phyloP scores from a whole-genome alignment of 2,888 invertebrate species.

The Lasiommata megera region DNA sequence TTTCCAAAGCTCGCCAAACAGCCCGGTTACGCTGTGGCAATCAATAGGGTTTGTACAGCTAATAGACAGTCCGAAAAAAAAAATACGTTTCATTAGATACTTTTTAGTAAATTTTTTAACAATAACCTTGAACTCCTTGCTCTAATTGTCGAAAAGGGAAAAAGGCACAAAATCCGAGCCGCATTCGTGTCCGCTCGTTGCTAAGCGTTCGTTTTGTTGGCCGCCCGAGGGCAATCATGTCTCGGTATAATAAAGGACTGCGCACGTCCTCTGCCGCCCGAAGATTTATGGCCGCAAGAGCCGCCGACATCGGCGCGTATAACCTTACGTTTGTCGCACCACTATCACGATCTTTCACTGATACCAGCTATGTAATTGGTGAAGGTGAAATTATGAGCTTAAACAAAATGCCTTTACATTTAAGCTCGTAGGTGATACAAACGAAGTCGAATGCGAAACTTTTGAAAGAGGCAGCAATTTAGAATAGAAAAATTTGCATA shows the following conservation, averaged over 20 bases:
- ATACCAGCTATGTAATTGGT: conserved; percentile 55
- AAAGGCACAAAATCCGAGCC: conserved; percentile 48
- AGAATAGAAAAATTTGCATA: background rate
- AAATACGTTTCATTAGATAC: too few species aligned
- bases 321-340: conserved; percentile 68
- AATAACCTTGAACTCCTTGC: conserved; percentile 24
- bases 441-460: too few species aligned
- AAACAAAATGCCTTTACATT: too few species aligned
- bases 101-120: conserved; percentile 18
- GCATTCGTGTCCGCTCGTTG: conserved; percentile 50
- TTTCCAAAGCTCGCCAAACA: too few species aligned
- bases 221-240: conserved; percentile 77
- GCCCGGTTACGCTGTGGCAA: too few species aligned
- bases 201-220: conserved; percentile 70
- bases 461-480: background rate
- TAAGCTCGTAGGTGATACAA: background rate
- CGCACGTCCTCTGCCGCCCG: conserved; percentile 61
- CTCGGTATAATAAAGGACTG: conserved; percentile 76
- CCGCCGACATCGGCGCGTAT: conserved; percentile 56
- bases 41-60: too few species aligned
- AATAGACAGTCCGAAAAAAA: too few species aligned
- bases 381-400: conserved; percentile 32
- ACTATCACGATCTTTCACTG: conserved; percentile 53
- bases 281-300: conserved; percentile 66
- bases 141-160: conserved; percentile 31